Conservation (phyloP, 2,113 vertebrate species). For the Callocephalon fimbriatum region DNA sequence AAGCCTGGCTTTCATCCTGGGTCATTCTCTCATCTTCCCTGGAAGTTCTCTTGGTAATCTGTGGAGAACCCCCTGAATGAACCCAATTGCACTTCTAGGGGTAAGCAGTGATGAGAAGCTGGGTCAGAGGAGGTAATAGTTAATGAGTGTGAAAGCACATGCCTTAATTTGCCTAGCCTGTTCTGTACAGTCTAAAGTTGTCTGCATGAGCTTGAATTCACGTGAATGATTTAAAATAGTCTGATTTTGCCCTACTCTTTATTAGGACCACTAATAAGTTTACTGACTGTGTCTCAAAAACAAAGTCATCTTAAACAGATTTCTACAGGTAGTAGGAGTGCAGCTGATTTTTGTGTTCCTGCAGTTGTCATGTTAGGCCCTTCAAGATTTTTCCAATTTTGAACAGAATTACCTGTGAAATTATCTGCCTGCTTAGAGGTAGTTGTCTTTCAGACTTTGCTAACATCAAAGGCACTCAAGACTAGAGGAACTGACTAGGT, state of each 20-base stretch:
- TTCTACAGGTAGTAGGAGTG: background rate
- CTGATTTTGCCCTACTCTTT: background rate
- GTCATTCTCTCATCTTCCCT: background rate
- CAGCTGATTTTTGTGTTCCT: background rate
- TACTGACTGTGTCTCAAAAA: fast-evolving
- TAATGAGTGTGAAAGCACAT: background rate
- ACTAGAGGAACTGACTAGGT: background rate
- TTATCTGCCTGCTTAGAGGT: background rate
- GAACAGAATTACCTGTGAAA: background rate
- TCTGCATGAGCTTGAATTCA: background rate
- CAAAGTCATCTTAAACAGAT: background rate
- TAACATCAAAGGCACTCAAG: background rate
- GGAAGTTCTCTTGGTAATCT: background rate
- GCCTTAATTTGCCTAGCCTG: background rate
- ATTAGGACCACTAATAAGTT: background rate
- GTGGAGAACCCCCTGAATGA: background rate
- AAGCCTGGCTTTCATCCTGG: background rate
- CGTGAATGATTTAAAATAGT: background rate
- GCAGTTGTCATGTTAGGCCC: background rate
- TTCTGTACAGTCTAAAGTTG: background rate
- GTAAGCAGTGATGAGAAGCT: background rate
- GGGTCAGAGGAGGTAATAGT: background rate
- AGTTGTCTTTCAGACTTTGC: background rate
- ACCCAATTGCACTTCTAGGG: background rate
- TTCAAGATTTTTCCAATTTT: background rate